These are phyloP conservation scores for Diloba caeruleocephala DNA, from an alignment of 2,888 invertebrate genomes.

Conservation along the genomic window DNA sequence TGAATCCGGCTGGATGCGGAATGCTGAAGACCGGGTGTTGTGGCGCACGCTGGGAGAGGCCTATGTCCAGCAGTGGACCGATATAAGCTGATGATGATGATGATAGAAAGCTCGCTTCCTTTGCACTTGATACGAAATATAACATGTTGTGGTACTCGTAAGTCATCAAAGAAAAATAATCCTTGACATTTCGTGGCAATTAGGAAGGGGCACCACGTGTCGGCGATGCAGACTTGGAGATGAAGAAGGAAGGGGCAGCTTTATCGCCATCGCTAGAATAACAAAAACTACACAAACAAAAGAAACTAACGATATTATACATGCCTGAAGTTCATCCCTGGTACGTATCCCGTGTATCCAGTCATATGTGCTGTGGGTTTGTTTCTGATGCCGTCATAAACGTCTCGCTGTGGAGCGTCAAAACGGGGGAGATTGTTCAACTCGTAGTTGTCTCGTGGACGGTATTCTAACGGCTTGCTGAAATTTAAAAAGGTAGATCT, in stretches of 20 bases:
- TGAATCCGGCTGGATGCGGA: too few species aligned
- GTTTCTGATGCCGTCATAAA: conserved; percentile 78
- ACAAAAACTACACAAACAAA: too few species aligned
- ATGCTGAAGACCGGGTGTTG: too few species aligned
- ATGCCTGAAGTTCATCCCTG: conserved; percentile 91
- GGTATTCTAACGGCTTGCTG: conserved; percentile 88
- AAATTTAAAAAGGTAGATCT: conserved; percentile 28
- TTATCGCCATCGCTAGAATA: too few species aligned
- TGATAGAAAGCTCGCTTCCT: conserved; percentile 24
- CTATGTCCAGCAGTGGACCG: too few species aligned
- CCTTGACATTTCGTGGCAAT: conserved; percentile 25
- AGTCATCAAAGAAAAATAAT: conserved; percentile 28
- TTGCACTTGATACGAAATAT: conserved; percentile 37
- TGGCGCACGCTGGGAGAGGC: too few species aligned
- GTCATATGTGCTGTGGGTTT: conserved; percentile 89
- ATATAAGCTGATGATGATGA: conserved; percentile 22
- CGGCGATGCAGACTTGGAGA: too few species aligned
- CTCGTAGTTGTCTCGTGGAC: conserved; percentile 86
- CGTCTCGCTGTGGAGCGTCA: conserved; percentile 76
- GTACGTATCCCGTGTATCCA: conserved; percentile 93
- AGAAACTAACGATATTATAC: too few species aligned
- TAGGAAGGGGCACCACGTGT: too few species aligned
- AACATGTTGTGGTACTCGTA: conserved; percentile 19
- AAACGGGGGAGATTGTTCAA: conserved; percentile 71
- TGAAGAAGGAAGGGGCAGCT: too few species aligned